Base-by-base conservation (phyloP, 2,113 vertebrate species). In the Xenus cinereus region DNA sequence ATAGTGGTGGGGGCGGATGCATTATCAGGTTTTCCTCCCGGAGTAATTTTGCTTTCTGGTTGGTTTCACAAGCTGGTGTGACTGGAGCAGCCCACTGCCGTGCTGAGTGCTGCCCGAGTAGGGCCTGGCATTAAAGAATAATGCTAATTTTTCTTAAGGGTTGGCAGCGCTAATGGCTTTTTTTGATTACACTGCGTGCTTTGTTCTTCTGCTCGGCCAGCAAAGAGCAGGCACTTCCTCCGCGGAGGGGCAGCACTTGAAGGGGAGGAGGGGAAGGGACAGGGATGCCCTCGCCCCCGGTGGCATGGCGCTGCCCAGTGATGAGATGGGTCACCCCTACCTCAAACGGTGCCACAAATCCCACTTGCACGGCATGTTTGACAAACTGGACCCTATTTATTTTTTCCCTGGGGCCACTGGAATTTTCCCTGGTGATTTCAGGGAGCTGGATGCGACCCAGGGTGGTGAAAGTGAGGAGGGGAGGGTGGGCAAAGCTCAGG, bases 281-380 rank as follows among this genome's bases (percentile, higher is more conserved):
- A 37, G 37, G 46, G 50, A 5, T 39, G 46, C 4, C 41, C 67
- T 84, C 7, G 0, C 19, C 59, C 32, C 1, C 0, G 39, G 33
- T 45, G 23, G 41, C 28, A 6, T 1, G 19, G 39, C 28, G 3
- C 13, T 62, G 37, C 12, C 26, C 10, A 30, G 30, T 0, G 17
- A 12, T 35, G 45, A 57, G 66, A 57, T 6, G 50, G 16, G 30
- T 54, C 72, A 17, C 53, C 51, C 20, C 8, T 7, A 4, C 51
- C 45, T 26, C 39, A 46, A 23, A 39, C 37, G 8, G 48, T 5
- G 16, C 54, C 54, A 4, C 11, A 13, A 39, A 35, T 41, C 62
- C 16, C 60, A 4, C 37, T 51, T 33, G n/a, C 46, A 9, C 0
- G 6, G 9, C 2, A 2, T 18, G 9, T 12, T 53, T 7, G 9